phyloP scores from a whole-genome alignment of 2,797 vertebrate species.

The Alfaro cultratus region DNA sequence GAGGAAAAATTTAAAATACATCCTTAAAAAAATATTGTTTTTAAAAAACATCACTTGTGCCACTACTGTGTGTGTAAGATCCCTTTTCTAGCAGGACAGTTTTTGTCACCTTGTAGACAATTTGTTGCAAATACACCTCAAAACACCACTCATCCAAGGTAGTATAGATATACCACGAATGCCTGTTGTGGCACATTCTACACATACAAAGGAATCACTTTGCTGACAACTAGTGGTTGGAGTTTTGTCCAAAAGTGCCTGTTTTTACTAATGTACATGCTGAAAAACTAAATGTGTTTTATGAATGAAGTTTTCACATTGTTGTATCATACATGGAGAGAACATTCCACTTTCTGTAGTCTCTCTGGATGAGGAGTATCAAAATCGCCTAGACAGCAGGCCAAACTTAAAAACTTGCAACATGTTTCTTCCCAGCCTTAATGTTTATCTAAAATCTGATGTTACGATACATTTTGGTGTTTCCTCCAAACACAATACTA shows the following conservation, averaged over 20 bases:
- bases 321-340: neutral
- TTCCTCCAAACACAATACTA: neutral
- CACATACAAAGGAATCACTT: neutral
- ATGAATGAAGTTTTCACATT: neutral
- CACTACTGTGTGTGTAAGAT: neutral
- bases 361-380: neutral
- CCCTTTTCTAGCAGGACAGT: neutral
- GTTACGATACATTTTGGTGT: neutral
- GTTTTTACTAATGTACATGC: neutral
- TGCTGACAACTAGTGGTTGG: neutral
- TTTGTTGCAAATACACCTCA: neutral
- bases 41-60: neutral
- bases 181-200: neutral
- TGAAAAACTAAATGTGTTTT: neutral
- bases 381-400: neutral
- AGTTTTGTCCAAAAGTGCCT: neutral
- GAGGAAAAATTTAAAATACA: neutral
- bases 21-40: neutral
- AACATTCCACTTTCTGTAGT: neutral
- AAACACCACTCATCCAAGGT: neutral
- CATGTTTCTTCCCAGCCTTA: neutral
- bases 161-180: neutral
- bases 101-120: neutral
- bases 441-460: neutral
- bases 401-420: neutral